Evolutionary conservation across 2,113 vertebrate genomes (phyloP), one percentile per base, ranked within the genome.

Genomic region (Elgaria multicarinata): DNA sequence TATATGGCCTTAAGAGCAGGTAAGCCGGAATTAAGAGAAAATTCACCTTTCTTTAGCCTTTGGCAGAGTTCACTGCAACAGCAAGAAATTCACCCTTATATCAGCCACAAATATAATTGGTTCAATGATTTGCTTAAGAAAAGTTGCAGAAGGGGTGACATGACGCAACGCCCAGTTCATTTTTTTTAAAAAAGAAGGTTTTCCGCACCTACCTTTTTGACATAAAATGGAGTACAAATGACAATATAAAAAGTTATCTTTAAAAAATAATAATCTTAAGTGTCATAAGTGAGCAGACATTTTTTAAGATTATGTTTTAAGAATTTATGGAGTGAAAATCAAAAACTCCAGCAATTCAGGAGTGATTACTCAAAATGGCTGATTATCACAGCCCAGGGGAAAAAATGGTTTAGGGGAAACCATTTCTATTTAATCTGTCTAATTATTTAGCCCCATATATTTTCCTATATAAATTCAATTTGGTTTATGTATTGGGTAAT

Each of bases 11-110:
- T 39, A 18, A 39, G 82, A 83, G 89, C 62, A 44, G 90, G 58
- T 85, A 46, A 90, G 74, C 78, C 91, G 76, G 75, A 90, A 7
- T 66, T 81, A 90, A 88, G 92, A 81, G 82, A 83, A 69, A 91
- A 90, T 91, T 71, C 39, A 50, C 44, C 3, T 78, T 78, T 78
- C 44, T 31, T 78, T 50, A 87, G 89, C 91, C 78, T 90, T 44
- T 44, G 82, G 89, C 72, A 90, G 33, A 55, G 22, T 7, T 74
- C 2, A 12, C 20, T 33, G 39, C 20, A 9, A 53, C 46, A n/a
- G n/a, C n/a, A 86, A 66, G 75, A 74, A 20, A 20, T 87, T 90
- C 78, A 62, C 64, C 74, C 87, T 42, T 64, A 10, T 28, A 31
- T 55, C 72, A 87, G 50, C 50, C 39, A 77, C 36, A 33, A 90